A percentile compares a stretch with the other conserved stretches of the same genome.
phyloP scores from a whole-genome alignment of 2,113 vertebrate genomes.

The Psilopogon haemacephalus region DNA sequence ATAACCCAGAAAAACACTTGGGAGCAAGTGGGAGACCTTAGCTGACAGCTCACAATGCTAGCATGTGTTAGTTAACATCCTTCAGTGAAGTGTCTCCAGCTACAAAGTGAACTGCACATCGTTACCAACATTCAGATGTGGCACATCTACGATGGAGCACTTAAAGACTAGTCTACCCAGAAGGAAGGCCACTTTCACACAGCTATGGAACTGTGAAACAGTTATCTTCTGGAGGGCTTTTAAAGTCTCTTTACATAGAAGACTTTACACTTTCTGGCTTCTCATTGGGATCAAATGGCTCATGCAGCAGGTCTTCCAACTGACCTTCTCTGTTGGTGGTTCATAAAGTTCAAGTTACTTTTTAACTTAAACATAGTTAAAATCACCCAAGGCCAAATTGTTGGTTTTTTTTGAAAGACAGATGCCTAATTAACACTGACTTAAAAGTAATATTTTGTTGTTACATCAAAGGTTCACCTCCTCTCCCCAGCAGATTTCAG shows the following conservation, averaged over 20 bases:
- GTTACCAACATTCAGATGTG: background rate
- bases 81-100: background rate
- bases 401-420: background rate
- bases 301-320: background rate
- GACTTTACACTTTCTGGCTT: background rate
- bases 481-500: background rate
- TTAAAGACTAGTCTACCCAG: background rate
- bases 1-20: background rate
- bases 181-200: background rate
- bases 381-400: background rate
- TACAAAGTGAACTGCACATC: background rate
- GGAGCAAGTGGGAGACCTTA: background rate
- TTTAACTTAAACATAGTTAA: background rate
- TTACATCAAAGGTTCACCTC: too few species aligned
- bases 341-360: background rate
- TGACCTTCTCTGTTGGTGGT: background rate
- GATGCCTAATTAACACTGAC: background rate
- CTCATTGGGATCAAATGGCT: background rate
- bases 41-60: background rate
- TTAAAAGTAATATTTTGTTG: background rate
- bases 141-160: background rate
- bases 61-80: background rate
- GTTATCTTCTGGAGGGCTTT: background rate
- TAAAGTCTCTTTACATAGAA: background rate
- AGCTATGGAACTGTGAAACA: background rate